Conservation (phyloP, 2,797 vertebrate genomes). For the Oryzias sinensis region DNA sequence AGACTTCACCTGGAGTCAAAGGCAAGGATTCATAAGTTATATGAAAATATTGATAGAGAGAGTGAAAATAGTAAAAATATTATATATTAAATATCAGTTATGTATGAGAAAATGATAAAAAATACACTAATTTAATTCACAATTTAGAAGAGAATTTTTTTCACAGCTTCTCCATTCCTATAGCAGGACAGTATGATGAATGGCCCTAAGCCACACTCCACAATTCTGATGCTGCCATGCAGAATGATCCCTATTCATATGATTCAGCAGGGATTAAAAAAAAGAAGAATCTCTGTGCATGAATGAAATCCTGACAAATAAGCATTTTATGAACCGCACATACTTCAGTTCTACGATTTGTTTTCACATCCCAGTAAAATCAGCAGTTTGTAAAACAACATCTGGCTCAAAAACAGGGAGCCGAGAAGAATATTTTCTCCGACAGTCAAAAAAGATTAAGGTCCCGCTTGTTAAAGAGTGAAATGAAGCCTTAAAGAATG, state of each 20-base stretch:
- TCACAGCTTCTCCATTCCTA: conserved; percentile 23
- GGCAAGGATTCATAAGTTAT: too few relatives aligned
- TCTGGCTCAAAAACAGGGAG: conserved; percentile 15
- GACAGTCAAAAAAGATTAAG: conserved; percentile 37
- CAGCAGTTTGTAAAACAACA: too few relatives aligned
- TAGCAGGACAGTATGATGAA: conserved; percentile 25
- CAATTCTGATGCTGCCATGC: conserved; percentile 53
- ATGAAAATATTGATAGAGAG: too few relatives aligned
- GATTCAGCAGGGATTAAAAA: conserved; percentile 36
- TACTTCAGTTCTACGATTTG: neutral
- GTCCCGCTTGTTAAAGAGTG: conserved; percentile 51
- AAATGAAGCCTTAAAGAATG: conserved; percentile 37
- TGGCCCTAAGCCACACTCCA: conserved; percentile 30
- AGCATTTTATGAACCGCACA: conserved; percentile 8
- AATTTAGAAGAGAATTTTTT: conserved; percentile 34
- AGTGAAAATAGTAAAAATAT: too few relatives aligned
- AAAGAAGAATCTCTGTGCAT: conserved; percentile 21
- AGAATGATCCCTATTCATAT: conserved; percentile 60
- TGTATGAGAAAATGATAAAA: conserved; percentile 43
- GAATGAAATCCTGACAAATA: conserved; percentile 29
- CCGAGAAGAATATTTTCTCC: conserved; percentile 20
- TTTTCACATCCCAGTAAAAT: too few relatives aligned
- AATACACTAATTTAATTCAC: conserved; percentile 48
- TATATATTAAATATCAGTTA: neutral
- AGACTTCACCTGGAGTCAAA: too few relatives aligned